Evolutionary conservation across 2,113 vertebrate genomes (phyloP), one percentile per base, ranked within the genome.

Genomic region (Paramisgurnus dabryanus): DNA sequence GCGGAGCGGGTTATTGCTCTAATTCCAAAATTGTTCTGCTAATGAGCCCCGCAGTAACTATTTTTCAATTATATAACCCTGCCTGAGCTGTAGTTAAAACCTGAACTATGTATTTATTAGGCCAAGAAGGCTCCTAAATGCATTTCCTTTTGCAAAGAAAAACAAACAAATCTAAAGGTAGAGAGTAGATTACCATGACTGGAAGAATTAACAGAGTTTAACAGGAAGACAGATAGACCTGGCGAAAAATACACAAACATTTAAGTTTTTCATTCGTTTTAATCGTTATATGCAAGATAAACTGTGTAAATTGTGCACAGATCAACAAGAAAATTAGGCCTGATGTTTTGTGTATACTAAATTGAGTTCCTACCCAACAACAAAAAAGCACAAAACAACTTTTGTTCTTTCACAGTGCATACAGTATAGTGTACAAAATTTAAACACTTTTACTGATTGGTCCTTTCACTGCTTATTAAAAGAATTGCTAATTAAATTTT

Each of bases 41-140:
- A 86, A 86, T 86, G 80, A 87, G 79, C 79, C 80, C 71, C 47
- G 60, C 74, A 17, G 41, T 64, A 68, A 47, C 78, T 80, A 80
- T 82, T 86, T 83, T 65, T 17, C 17, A 74, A 70, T 79, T 79
- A 63, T 4, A 18, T 41, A n/a, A 77, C 40, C 43, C 18, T 12
- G 18, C 18, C 45, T 65, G 27, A 12, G 69, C 70, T 80, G 61
- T 43, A 67, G 53, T 43, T 65, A 49, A 64, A 64, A 74, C 72
- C 57, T 67, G 67, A 76, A 67, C 74, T 47, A 66, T 45, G 17
- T 47, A 77, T 77, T 77, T 55, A 39, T 77, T 55, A 55, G 63
- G 34, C 75, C 75, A 66, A 22, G 61, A 49, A 65, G 11, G 27
- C 60, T 66, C 45, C 47, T n/a, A 6, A 45, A 13, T 27, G 72